Evolutionary conservation across 1,140 invertebrate genomes (phyloP), one percentile per base, ranked within the genome.

Genomic region (Protaetia brevitarsis): DNA sequence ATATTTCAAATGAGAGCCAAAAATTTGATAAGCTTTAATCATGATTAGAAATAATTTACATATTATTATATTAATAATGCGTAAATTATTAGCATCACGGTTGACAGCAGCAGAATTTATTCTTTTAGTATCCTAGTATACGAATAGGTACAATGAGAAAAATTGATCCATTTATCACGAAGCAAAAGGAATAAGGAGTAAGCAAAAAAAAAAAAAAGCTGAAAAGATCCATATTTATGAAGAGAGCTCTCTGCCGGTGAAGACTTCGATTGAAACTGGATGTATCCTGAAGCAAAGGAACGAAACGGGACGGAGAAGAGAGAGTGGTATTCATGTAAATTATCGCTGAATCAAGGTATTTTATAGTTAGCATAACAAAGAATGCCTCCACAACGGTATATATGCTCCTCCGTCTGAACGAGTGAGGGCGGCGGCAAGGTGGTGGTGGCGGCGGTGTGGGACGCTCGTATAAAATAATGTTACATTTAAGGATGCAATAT

Each of bases 341-440:
- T 23, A 51, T 51, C n/a, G 41, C 41, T 51, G 41, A 51, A 51
- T 51, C 41, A 51, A 51, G 41, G 41, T 51, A 51, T 51, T 51
- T 51, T 51, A 51, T 51, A 51, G 41, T 51, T 51, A 51, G 41
- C 41, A 51, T 51, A 51, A 51, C 41, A 51, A 51, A 51, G 41
- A 51, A 51, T 51, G 21, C 41, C 41, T 23, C 26, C 41, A 7
- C 41, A 51, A 16, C 41, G 41, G 41, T 51, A 23, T n/a, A n/a
- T n/a, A n/a, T n/a, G n/a, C n/a, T n/a, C n/a, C 13, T 16, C 41
- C 41, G 16, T 19, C 19, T 8, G 41, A 23, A 51, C 41, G 11
- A 45, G 11, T n/a, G n/a, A n/a, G n/a, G 11, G 10, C 34, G 34
- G 11, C 8, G 26, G 41, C 41, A 51, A 51, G 41, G 26, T 51